phyloP scores from a whole-genome alignment of 2,113 vertebrate species.

The Hymenochirus boettgeri region DNA sequence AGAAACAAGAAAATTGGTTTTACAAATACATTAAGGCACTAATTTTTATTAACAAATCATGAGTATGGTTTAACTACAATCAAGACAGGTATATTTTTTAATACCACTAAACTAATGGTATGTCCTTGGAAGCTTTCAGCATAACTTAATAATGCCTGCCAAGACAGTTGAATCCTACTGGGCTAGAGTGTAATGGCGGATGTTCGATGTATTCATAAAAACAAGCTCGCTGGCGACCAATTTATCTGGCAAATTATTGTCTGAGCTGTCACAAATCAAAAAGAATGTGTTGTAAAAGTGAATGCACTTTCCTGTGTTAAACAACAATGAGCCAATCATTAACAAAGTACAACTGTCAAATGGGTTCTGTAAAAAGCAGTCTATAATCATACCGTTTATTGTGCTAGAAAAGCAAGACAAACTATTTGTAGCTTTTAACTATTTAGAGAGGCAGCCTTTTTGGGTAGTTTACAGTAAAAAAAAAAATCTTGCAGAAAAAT shows the following conservation, averaged over 20 bases:
- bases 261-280: slow-evolving; percentile 50
- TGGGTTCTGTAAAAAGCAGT: slow-evolving; percentile 42
- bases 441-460: background rate
- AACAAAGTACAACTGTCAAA: slow-evolving; percentile 37
- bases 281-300: slow-evolving; percentile 50
- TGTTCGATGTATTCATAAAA: slow-evolving; percentile 55
- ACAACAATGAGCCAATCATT: slow-evolving; percentile 45
- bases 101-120: too few relatives aligned
- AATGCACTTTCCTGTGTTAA: slow-evolving; percentile 50
- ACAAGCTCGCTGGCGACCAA: slow-evolving; percentile 56
- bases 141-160: slow-evolving; percentile 51
- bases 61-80: too few relatives aligned
- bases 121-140: slow-evolving; percentile 43
- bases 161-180: slow-evolving; percentile 47
- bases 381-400: slow-evolving; percentile 15
- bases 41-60: too few relatives aligned
- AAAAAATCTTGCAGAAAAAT: background rate
- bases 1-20: too few relatives aligned
- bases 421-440: background rate
- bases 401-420: background rate
- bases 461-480: background rate
- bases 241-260: slow-evolving; percentile 54
- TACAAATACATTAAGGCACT: too few relatives aligned
- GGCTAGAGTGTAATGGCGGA: slow-evolving; percentile 54
- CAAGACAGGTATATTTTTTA: too few relatives aligned